Percentiles rank a stretch among this genome's conserved stretches.
Evolutionary conservation across 1,140 invertebrate species (phyloP).

Genomic region (Solenopsis invicta): DNA sequence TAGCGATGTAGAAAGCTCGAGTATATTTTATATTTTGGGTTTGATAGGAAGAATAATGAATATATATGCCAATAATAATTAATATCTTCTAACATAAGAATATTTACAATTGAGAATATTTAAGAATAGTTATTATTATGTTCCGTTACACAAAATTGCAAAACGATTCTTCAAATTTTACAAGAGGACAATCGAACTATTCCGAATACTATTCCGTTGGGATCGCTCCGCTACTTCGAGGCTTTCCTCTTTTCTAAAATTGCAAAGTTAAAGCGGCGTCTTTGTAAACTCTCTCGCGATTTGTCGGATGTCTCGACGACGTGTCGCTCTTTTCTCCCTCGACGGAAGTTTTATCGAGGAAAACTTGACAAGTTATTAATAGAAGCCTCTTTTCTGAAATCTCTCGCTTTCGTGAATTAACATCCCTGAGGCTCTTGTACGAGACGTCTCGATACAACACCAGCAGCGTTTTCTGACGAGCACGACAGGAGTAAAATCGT

Average conservation of each 20-base stretch:
- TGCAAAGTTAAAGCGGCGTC: constrained; percentile 22
- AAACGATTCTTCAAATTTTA: neutral
- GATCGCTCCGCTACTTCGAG: constrained; percentile 8
- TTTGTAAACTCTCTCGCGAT: constrained; percentile 35
- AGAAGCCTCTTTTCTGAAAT: constrained; percentile 31
- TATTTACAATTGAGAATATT: too few relatives aligned
- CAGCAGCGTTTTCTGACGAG: neutral
- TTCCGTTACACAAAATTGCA: neutral
- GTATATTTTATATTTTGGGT: neutral
- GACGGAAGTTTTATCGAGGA: constrained; percentile 48
- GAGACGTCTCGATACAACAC: neutral
- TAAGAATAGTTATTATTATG: neutral
- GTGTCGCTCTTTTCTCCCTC: constrained; percentile 42
- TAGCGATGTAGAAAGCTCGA: neutral
- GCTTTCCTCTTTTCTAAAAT: constrained; percentile 27
- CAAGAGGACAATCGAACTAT: neutral
- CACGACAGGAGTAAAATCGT: neutral
- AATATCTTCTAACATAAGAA: neutral
- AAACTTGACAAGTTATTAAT: constrained; percentile 60
- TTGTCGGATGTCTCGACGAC: constrained; percentile 36
- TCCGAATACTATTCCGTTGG: neutral
- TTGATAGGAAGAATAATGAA: neutral
- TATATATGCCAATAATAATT: neutral
- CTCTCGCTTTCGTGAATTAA: constrained; percentile 36
- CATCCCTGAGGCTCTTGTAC: constrained; percentile 13